These are phyloP conservation scores for Euplexia lucipara DNA, from an alignment of 2,888 invertebrate genomes.

Conservation along the genomic window DNA sequence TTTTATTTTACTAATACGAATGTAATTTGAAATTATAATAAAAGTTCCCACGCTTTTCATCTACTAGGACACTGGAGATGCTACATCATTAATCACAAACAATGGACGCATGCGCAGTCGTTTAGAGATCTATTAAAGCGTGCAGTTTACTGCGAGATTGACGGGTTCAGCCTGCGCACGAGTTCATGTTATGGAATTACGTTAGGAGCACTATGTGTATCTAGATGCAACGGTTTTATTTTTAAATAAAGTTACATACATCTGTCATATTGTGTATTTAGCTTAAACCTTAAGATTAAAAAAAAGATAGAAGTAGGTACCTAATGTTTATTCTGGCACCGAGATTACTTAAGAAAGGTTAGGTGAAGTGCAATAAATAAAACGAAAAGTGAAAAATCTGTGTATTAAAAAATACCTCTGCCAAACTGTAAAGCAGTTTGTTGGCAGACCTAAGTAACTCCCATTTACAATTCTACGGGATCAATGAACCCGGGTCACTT, in stretches of 20 bases:
- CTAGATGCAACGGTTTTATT: constrained; percentile 20
- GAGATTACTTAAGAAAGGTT: no score
- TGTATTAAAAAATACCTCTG: no score
- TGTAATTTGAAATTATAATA: constrained; percentile 6
- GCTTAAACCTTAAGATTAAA: not conserved
- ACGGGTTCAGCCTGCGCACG: constrained; percentile 58
- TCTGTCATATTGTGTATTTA: not conserved
- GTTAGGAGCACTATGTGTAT: constrained; percentile 39
- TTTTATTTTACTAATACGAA: no score
- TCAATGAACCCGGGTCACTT: no score
- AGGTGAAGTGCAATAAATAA: no score
- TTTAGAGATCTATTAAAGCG: constrained; percentile 64
- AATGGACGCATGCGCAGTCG: constrained; percentile 66
- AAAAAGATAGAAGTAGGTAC: not conserved
- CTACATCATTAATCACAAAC: constrained; percentile 71
- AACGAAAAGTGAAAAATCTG: no score
- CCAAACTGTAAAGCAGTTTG: no score
- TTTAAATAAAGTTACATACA: not conserved
- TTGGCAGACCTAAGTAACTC: no score
- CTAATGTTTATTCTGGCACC: no score
- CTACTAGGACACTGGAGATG: constrained; percentile 42
- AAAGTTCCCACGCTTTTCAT: constrained; percentile 60
- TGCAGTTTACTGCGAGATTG: constrained; percentile 65
- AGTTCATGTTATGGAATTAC: constrained; percentile 52
- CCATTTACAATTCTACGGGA: no score